Evolutionary conservation across 2,113 vertebrate species (phyloP), one percentile per base, ranked within the genome.

Genomic region (Macrotis lagotis): DNA sequence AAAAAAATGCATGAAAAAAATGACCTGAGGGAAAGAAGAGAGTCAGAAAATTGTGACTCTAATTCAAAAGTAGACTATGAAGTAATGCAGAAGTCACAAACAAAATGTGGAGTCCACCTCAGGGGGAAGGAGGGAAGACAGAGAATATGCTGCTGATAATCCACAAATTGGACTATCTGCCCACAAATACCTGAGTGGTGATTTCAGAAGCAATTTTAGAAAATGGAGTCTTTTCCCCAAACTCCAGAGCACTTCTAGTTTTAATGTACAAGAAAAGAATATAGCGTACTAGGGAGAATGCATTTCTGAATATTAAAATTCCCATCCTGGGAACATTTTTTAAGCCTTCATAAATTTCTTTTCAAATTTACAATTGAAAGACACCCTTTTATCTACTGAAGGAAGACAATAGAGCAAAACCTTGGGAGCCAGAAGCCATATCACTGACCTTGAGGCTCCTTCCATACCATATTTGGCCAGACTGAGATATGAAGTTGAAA

Each of bases 331-430:
- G 96, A 94, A 96, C 94, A 94, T 94, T 92, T 93, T 48, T 98
- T 96, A 97, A 98, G 95, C 97, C 98, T 98, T 98, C 97, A 97
- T 95, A 97, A 97, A 97, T 96, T 94, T 91, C 95, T 89, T 96
- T 98, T 98, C 95, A 98, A 98, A 98, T 94, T 52, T 95, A 94
- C 91, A 97, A 95, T 55, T 98, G 96, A 98, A 98, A 98, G 97
- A 93, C 97, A 96, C 94, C 88, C 50, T 98, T 98, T 98, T 95
- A 95, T 98, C 97, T 97, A 91, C 90, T 94, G 66, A 97, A 98
- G 95, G 96, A 97, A 98, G 96, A 92, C 94, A 97, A 97, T 96
- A 24, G 51, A 51, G 55, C 53, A 90, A 95, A 97, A 94, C 52
- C 51, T 97, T 74, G 83, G 94, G 94, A 97, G 95, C 94, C 91